phyloP scores from a whole-genome alignment of 2,113 vertebrate species.

The Jacana jacana region DNA sequence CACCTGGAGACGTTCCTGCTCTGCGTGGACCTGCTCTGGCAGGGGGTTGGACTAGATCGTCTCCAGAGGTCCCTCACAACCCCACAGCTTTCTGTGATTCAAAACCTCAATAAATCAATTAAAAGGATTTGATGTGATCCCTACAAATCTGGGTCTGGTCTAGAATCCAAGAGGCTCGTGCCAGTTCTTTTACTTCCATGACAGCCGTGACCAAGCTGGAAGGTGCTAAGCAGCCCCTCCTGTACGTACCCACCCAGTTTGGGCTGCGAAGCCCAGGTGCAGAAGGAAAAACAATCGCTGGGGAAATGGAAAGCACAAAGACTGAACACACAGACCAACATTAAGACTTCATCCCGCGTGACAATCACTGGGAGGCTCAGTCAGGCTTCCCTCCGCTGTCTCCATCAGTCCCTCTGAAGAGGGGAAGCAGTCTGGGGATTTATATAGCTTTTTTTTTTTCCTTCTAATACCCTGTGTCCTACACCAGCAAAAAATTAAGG shows the following conservation, averaged over 20 bases:
- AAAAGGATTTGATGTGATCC: not conserved
- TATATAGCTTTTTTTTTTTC: not conserved
- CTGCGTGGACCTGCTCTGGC: too few relatives aligned
- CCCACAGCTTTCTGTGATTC: not conserved
- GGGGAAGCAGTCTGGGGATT: not conserved
- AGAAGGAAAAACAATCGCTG: not conserved
- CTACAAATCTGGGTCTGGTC: not conserved
- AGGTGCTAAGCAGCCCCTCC: not conserved
- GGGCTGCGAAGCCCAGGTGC: not conserved
- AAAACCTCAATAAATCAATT: not conserved
- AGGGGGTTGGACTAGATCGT: too few relatives aligned
- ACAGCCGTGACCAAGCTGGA: not conserved
- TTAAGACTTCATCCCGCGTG: rapidly evolving
- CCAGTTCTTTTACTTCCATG: not conserved
- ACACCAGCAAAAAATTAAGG: not conserved
- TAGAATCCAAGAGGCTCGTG: not conserved
- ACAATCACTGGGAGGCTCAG: not conserved
- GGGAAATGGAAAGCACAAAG: not conserved
- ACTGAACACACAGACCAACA: not conserved
- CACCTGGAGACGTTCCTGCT: too few relatives aligned
- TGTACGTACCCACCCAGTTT: rapidly evolving
- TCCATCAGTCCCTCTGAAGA: not conserved
- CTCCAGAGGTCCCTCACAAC: too few relatives aligned
- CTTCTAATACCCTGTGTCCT: not conserved
- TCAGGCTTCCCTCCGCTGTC: not conserved